Percentiles rank a stretch among this genome's conserved stretches.
These are phyloP conservation scores for Cyrtonyx montezumae DNA, from an alignment of 2,113 vertebrate genomes.

Conservation along the genomic window DNA sequence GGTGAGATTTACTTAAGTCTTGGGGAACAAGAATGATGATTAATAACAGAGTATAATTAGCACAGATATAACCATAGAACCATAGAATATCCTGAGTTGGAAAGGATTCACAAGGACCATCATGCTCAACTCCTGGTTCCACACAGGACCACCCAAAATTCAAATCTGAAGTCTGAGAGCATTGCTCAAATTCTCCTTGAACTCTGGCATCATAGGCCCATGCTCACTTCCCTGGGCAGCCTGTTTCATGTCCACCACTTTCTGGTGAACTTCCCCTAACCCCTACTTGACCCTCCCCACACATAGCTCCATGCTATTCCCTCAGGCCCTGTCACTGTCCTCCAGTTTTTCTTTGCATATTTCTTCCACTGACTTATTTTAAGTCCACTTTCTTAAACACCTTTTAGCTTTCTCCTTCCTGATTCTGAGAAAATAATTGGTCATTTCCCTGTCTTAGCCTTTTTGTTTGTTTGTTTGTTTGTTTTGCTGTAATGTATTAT, in stretches of 20 bases:
- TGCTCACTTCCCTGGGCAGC: no score
- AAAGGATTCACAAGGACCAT: no score
- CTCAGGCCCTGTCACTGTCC: background rate
- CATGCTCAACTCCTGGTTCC: no score
- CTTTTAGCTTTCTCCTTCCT: background rate
- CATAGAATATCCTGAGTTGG: no score
- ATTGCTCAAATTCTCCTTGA: no score
- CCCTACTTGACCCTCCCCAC: no score
- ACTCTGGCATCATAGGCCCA: no score
- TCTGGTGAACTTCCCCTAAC: no score
- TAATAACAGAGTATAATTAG: background rate
- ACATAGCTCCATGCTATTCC: no score
- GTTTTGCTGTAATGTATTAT: background rate
- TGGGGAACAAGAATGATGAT: constrained; percentile 38
- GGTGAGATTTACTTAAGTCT: constrained; percentile 39
- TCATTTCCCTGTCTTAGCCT: background rate
- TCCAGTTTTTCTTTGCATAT: constrained; percentile 31
- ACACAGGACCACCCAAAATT: no score
- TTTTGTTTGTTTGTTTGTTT: background rate
- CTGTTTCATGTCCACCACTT: no score
- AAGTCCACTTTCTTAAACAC: background rate
- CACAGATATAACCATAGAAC: background rate
- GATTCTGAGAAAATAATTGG: background rate
- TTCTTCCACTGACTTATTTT: background rate
- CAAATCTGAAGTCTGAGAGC: no score